These are phyloP conservation scores for Geotrupes spiniger DNA, from an alignment of 2,888 invertebrate genomes.

Conservation along the genomic window DNA sequence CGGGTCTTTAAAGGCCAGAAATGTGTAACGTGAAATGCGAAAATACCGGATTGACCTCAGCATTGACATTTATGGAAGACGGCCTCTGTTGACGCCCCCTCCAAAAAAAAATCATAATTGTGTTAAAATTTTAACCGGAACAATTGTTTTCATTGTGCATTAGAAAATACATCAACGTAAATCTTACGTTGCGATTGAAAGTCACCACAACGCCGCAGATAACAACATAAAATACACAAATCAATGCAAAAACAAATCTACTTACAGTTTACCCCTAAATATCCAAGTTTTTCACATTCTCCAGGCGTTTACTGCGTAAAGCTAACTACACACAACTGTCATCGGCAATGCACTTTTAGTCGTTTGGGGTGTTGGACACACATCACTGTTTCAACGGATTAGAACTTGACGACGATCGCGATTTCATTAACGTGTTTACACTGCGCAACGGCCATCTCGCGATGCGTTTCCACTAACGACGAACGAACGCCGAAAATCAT, in stretches of 20 bases:
- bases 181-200: no score
- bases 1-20: no score
- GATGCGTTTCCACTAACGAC: no score
- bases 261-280: no score
- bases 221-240: no score
- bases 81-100: conserved; percentile 20
- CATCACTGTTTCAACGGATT: conserved; percentile 11
- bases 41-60: conserved; percentile 35
- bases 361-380: conserved; percentile 18
- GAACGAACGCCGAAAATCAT: conserved; percentile 18
- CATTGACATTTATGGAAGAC: conserved; percentile 38
- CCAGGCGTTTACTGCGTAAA: no score
- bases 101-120: conserved; percentile 3
- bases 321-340: no score
- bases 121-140: conserved; percentile 2
- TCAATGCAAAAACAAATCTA: no score
- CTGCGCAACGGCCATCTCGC: conserved; percentile 13
- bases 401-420: conserved; percentile 16
- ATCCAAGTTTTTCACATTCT: no score
- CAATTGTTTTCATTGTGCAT: background rate
- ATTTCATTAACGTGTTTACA: conserved; percentile 1
- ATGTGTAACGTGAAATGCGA: conserved; percentile 7
- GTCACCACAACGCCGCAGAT: no score
- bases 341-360: conserved; percentile 8
- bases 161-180: no score